Conservation (phyloP, 2,888 invertebrate genomes). For the Cataglyphis albicans region DNA sequence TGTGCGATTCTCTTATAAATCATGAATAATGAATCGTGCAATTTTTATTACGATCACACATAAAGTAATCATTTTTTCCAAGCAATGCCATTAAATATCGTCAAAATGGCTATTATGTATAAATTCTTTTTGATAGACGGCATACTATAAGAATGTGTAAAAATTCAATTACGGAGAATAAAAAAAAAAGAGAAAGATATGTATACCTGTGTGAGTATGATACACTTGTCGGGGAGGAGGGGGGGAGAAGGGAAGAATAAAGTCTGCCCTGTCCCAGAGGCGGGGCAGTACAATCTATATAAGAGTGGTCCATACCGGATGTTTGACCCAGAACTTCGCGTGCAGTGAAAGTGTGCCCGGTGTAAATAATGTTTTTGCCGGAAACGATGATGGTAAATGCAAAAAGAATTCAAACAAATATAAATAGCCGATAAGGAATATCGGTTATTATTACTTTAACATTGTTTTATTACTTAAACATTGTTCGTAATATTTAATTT, state of each 20-base stretch:
- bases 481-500: background rate
- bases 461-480: conserved; percentile 1
- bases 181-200: conserved; percentile 68
- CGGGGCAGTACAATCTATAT: conserved; percentile 76
- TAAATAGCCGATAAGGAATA: conserved; percentile 4
- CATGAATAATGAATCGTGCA: background rate
- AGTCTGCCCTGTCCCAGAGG: conserved; percentile 67
- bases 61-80: background rate
- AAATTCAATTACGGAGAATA: conserved; percentile 45
- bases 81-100: background rate
- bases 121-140: conserved; percentile 2
- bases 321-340: conserved; percentile 83
- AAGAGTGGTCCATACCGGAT: conserved; percentile 82
- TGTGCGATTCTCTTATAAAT: background rate
- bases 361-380: conserved; percentile 74
- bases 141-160: background rate
- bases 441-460: background rate
- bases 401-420: conserved; percentile 26
- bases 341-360: conserved; percentile 83
- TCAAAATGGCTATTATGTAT: background rate
- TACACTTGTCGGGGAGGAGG: conserved; percentile 73
- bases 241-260: conserved; percentile 66
- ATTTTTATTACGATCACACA: background rate
- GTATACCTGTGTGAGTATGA: conserved; percentile 72
- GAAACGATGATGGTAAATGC: conserved; percentile 75